phyloP scores from a whole-genome alignment of 2,888 invertebrate species.

The Conchocele bisecta region DNA sequence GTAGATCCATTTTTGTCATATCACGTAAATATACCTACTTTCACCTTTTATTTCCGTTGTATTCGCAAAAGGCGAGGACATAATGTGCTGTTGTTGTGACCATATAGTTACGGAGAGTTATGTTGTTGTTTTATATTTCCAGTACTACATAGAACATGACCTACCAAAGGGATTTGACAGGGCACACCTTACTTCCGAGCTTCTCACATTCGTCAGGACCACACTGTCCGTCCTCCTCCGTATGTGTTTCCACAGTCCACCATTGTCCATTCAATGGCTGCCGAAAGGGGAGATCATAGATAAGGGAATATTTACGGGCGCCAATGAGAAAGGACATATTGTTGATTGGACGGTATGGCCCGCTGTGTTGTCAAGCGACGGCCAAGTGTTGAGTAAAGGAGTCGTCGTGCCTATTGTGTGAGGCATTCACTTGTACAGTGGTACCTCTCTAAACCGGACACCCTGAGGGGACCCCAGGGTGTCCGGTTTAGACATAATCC shows the following conservation, averaged over 20 bases:
- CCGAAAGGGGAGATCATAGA: conserved; percentile 41
- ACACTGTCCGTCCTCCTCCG: conserved; percentile 10
- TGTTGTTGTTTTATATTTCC: conserved; percentile 5
- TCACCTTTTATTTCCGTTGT: too few relatives aligned
- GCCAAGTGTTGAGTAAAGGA: conserved; percentile 32
- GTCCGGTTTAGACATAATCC: too few relatives aligned
- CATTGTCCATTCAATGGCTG: conserved; percentile 31
- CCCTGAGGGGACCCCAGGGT: too few relatives aligned
- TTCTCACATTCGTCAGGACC: conserved; percentile 21
- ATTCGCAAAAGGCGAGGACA: too few relatives aligned
- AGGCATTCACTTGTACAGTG: too few relatives aligned
- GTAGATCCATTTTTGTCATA: too few relatives aligned
- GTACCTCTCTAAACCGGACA: too few relatives aligned
- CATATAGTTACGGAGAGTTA: too few relatives aligned
- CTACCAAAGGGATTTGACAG: conserved; percentile 18
- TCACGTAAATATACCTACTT: too few relatives aligned
- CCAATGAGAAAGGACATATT: not conserved
- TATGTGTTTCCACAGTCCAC: conserved; percentile 8
- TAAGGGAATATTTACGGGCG: conserved; percentile 23
- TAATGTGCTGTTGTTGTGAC: too few relatives aligned
- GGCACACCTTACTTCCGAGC: conserved; percentile 13
- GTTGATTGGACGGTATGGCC: conserved; percentile 46
- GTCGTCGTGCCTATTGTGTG: conserved; percentile 13
- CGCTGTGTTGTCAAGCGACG: conserved; percentile 21
- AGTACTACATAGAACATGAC: conserved; percentile 24